Conservation (phyloP, 2,113 vertebrate species). For the Tupaia tana region DNA sequence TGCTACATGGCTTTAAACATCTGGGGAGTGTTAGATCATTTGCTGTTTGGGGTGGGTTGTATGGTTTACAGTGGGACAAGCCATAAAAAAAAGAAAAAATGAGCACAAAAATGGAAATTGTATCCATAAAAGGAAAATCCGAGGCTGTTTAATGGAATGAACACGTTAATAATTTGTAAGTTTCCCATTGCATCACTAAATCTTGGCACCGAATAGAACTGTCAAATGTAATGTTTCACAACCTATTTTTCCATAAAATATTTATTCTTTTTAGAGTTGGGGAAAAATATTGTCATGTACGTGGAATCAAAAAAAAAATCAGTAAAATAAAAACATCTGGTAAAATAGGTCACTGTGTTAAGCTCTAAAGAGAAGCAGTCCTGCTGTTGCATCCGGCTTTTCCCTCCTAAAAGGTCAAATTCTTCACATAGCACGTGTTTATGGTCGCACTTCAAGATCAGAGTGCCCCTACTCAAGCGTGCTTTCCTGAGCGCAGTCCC, state of each 20-base stretch:
- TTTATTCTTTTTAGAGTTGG: constrained; percentile 66
- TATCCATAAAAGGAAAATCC: constrained; percentile 70
- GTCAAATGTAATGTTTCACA: constrained; percentile 75
- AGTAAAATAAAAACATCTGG: constrained; percentile 81
- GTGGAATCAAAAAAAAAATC: constrained; percentile 56
- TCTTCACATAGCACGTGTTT: constrained; percentile 3
- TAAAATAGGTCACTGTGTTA: constrained; percentile 56
- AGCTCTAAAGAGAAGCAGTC: constrained; percentile 41
- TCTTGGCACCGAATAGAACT: constrained; percentile 72
- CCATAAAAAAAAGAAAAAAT: constrained; percentile 19
- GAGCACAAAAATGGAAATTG: constrained; percentile 73
- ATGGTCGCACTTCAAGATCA: constrained; percentile 35
- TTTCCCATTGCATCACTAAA: constrained; percentile 49
- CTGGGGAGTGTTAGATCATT: constrained; percentile 51
- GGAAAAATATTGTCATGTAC: constrained; percentile 74
- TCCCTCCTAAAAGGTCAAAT: constrained; percentile 36
- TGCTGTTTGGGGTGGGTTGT: constrained; percentile 21
- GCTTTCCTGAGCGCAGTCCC: neutral
- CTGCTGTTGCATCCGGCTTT: neutral
- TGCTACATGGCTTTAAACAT: constrained; percentile 52
- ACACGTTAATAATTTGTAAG: constrained; percentile 66
- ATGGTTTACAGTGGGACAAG: neutral
- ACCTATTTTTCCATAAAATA: constrained; percentile 78
- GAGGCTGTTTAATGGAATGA: constrained; percentile 65
- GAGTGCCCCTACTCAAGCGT: constrained; percentile 4